phyloP scores from a whole-genome alignment of 30 jellyfish, hydroid and myxozoan genomes.

The Sanderia malayensis region DNA sequence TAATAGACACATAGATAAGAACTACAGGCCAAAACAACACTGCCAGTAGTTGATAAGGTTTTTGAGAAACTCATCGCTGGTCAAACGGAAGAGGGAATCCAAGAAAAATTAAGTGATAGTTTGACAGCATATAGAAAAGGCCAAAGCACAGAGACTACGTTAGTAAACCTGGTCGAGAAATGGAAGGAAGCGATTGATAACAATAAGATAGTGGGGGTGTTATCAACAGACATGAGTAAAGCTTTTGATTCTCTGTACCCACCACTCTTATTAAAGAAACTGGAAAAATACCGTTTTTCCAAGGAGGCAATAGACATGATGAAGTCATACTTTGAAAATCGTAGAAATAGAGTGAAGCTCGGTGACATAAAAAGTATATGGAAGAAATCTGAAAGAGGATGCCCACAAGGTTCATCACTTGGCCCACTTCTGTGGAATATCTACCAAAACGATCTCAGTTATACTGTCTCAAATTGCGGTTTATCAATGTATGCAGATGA shows the following conservation, averaged over 20 bases:
- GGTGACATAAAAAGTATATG: conserved; percentile 35
- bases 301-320: conserved; percentile 25
- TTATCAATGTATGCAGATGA: conserved; percentile 52
- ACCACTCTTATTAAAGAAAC: conserved; percentile 21
- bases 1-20: neutral
- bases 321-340: conserved; percentile 36
- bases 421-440: conserved; percentile 51
- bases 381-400: conserved; percentile 40
- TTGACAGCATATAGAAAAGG: conserved; percentile 36
- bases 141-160: conserved; percentile 33
- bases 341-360: conserved; percentile 32
- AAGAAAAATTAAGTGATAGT: conserved; percentile 15
- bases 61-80: neutral
- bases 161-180: conserved; percentile 11
- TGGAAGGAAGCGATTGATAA: conserved; percentile 35
- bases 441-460: conserved; percentile 46
- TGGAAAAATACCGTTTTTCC: conserved; percentile 16
- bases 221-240: conserved; percentile 51
- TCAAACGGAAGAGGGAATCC: neutral
- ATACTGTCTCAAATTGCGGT: conserved; percentile 18
- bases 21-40: neutral
- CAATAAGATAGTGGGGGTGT: conserved; percentile 25
- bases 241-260: conserved; percentile 40
- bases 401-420: conserved; percentile 49
- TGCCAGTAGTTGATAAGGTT: neutral